Evolutionary conservation across 2,113 vertebrate species (phyloP), one percentile per base, ranked within the genome.

Genomic region (Syngnathus floridae): DNA sequence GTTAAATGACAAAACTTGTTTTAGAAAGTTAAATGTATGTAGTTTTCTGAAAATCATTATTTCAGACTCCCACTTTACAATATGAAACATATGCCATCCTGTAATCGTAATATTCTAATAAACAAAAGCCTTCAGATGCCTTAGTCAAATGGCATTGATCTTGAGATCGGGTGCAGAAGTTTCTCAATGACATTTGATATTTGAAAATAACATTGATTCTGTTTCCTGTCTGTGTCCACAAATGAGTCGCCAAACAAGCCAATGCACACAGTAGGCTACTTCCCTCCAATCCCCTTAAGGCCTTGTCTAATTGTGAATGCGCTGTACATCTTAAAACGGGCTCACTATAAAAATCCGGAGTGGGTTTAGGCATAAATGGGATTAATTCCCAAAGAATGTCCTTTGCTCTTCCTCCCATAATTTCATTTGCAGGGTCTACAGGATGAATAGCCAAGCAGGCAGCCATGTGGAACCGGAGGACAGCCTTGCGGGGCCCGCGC

Each of bases 301-400:
- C 81, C 84, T 76, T 75, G 78, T 83, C 85, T 90, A 88, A 89
- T 89, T 88, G 81, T 85, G 69, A 82, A 89, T 86, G 85, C 77
- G 49, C 69, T 83, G 69, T 86, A 74, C 81, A 82, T 88, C 70
- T 80, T 77, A 82, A 83, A 66, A 87, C 65, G 76, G 73, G 72
- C 77, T 88, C 80, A 83, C 82, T 84, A 81, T 80, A 85, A 85
- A 84, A 88, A 86, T 82, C 78, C 75, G 84, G 86, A 90, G 86
- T 85, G 80, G 82, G 81, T 87, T 88, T 84, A 80, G 83, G 83
- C 82, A 87, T 88, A 88, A 92, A 91, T 88, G 85, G 88, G 88
- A 91, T 90, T 91, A 88, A 90, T 88, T 89, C 88, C 86, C 84
- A 86, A 87, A 91, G 85, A 90, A 89, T 88, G 87, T 90, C 87